Conservation (phyloP, 2,113 vertebrate species). For the Megaceryle maxima region DNA sequence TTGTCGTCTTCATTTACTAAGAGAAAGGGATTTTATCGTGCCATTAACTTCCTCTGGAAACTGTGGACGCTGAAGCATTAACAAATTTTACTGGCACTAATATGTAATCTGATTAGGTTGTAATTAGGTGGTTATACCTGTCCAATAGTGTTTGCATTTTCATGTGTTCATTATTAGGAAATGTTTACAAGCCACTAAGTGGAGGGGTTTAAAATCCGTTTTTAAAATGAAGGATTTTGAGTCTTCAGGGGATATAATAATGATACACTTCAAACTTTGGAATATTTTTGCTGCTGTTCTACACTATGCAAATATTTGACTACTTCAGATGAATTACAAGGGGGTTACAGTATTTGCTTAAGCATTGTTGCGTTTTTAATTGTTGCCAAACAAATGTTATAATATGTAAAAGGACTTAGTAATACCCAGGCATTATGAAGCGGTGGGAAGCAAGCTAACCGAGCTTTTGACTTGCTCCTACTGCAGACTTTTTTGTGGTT, state of each 20-base stretch:
- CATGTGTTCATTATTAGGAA: neutral
- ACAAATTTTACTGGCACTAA: neutral
- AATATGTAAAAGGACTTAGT: neutral
- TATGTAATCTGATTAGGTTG: neutral
- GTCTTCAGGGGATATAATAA: neutral
- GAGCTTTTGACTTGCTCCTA: neutral
- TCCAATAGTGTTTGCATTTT: neutral
- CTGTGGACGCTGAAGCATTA: neutral
- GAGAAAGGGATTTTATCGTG: neutral
- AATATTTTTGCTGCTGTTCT: neutral
- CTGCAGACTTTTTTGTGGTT: neutral
- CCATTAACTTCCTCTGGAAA: neutral
- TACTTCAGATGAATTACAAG: neutral
- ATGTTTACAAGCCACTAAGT: neutral
- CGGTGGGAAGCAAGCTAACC: neutral
- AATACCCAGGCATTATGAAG: neutral
- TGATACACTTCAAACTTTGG: neutral
- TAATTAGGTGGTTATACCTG: neutral
- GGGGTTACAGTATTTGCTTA: neutral
- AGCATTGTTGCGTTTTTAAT: neutral
- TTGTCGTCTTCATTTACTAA: neutral
- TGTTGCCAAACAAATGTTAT: neutral
- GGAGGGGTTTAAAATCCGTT: neutral
- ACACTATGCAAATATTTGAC: neutral
- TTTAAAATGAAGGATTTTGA: neutral